Percentiles rank a stretch among this genome's conserved stretches.
These are phyloP conservation scores for Rostratula benghalensis DNA, from an alignment of 2,113 vertebrate genomes.

Conservation along the genomic window DNA sequence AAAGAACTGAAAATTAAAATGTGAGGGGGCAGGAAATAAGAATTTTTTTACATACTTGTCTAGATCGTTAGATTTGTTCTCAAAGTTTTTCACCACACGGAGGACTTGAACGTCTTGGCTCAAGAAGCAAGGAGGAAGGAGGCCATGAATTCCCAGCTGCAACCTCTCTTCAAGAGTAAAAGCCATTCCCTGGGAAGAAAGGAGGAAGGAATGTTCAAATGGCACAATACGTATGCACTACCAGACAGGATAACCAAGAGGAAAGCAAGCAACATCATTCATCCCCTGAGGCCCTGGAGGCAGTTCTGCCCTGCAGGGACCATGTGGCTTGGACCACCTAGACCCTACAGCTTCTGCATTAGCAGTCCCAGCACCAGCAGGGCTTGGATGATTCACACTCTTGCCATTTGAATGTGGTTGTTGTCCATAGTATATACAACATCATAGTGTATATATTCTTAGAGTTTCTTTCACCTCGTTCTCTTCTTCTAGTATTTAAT, in stretches of 20 bases:
- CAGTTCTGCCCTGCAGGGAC: not conserved
- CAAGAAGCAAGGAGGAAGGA: conserved; percentile 95
- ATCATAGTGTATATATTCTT: not conserved
- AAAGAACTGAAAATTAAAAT: not conserved
- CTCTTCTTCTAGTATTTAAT: not conserved
- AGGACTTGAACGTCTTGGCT: conserved; percentile 95
- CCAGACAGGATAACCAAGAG: not conserved
- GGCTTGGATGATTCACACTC: not conserved
- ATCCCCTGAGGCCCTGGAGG: not conserved
- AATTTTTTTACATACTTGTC: conserved; percentile 84
- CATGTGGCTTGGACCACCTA: fast-evolving
- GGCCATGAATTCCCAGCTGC: conserved; percentile 95
- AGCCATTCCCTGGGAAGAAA: conserved; percentile 89
- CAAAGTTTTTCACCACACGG: conserved; percentile 93
- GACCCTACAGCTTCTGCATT: not conserved
- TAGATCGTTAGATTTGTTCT: conserved; percentile 86
- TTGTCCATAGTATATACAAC: not conserved
- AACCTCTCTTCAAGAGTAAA: conserved; percentile 94
- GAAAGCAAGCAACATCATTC: not conserved
- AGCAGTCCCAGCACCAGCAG: not conserved
- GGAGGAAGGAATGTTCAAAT: not conserved
- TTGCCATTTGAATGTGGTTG: not conserved
- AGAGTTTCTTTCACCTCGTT: not conserved
- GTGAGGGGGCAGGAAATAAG: not conserved
- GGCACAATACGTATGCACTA: not conserved